A percentile compares a stretch with the other conserved stretches of the same genome.
phyloP scores from a whole-genome alignment of 2,888 invertebrate species.

The Apeira syringaria region DNA sequence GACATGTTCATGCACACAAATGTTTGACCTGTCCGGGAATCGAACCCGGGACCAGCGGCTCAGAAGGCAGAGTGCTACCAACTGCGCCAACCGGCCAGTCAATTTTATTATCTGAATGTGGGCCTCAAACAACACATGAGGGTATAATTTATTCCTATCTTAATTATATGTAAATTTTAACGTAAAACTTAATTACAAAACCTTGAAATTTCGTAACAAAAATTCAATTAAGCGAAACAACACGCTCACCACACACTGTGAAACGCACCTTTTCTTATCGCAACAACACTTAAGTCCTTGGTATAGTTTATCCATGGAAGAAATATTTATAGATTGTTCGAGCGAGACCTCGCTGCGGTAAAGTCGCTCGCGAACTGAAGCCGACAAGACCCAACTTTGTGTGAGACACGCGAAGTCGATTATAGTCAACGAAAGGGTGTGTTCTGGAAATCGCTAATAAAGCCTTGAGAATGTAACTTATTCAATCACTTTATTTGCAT shows the following conservation, averaged over 20 bases:
- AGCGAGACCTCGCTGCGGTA: conserved; percentile 9
- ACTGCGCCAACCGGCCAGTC: too few relatives aligned
- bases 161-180: too few relatives aligned
- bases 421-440: conserved; percentile 8
- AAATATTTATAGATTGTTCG: background rate
- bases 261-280: background rate
- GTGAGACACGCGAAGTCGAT: conserved; percentile 16
- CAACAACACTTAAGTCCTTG: conserved; percentile 6
- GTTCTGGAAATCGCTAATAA: conserved; percentile 11
- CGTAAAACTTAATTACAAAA: too few relatives aligned
- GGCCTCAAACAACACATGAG: too few relatives aligned
- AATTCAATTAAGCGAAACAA: conserved; percentile 6
- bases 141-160: too few relatives aligned
- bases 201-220: conserved; percentile 14
- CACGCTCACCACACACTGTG: background rate
- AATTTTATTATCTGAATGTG: too few relatives aligned
- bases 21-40: too few relatives aligned
- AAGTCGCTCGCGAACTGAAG: conserved; percentile 18
- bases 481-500: background rate
- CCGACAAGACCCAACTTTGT: conserved; percentile 7
- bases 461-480: conserved; percentile 2
- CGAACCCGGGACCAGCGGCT: too few relatives aligned
- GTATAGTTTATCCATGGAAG: background rate
- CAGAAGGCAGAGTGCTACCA: too few relatives aligned
- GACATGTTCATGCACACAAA: too few relatives aligned